Base-by-base conservation (phyloP, 1,140 invertebrate species). In the Tenebrio molitor region DNA sequence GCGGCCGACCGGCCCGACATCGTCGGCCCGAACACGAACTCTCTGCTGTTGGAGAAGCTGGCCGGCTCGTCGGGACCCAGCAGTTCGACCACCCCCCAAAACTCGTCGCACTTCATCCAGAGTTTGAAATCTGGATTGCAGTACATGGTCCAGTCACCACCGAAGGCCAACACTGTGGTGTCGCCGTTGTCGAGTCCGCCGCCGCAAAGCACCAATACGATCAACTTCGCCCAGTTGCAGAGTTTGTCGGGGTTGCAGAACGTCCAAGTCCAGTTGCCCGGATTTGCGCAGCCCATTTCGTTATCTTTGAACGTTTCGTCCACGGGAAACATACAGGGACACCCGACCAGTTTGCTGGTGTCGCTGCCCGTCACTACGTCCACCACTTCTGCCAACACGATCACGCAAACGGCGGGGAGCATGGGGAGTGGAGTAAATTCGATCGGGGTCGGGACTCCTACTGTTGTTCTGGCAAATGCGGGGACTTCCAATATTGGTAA, bases 241-340 rank as follows among this genome's bases (percentile, higher is more conserved):
- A 86, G 88, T 1, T 88, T 94, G 62, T 89, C 91, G 53, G 91
- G 91, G 46, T 83, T 94, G 14, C 92, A 95, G 84, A 93, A 93
- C 84, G 91, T 94, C 53, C 86, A 92, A 84, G 91, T 94, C 29
- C 93, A 93, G 79, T 90, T 94, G 76, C 91, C 91, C 12, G 91
- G 92, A 36, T 87, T 93, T 36, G 87, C 91, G 8, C 91, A 92
- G 75, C 91, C 92, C 7, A 93, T 94, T 77, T 93, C 92, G 23
- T 84, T 93, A 77, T 91, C 92, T 19, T 82, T 94, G 53, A 92
- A 91, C 77, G 90, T 90, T 69, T 89, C 87, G 36, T 84, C 84
- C 65, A 70, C 75, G 73, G 79, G 64, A 80, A 85, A 69, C 82
- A 84, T 53, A 82, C 85, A 72, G 84, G 86, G 2, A 65, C 80